These are phyloP conservation scores for Coecobrya sp. DNA, from an alignment of 2,888 invertebrate species.

Conservation along the genomic window DNA sequence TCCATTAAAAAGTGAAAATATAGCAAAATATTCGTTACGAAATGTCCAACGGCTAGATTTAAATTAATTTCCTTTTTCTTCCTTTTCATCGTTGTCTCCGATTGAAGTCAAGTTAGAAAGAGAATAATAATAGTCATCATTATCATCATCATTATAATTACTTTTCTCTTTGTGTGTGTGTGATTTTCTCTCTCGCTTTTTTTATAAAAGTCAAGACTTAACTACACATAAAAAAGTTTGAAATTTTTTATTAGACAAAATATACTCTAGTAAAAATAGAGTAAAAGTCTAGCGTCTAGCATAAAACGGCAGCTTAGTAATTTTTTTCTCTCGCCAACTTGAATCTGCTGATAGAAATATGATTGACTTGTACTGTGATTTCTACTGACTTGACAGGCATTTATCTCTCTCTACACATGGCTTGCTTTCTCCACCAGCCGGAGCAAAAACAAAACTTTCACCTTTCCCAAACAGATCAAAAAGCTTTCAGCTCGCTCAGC, in stretches of 20 bases:
- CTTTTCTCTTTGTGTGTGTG: background rate
- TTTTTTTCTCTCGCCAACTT: background rate
- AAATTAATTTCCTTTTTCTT: constrained; percentile 67
- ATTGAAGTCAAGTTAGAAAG: background rate
- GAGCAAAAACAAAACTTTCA: constrained; percentile 15
- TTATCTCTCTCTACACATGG: background rate
- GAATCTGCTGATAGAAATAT: background rate
- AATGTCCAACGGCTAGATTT: constrained; percentile 74
- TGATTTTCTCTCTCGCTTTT: constrained; percentile 30
- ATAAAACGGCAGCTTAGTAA: background rate
- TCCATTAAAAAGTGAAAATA: constrained; percentile 30
- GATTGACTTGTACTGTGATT: constrained; percentile 39
- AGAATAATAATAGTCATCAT: background rate
- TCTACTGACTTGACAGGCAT: constrained; percentile 30
- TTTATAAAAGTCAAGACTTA: background rate
- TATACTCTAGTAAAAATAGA: background rate
- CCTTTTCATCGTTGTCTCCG: background rate
- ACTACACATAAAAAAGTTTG: background rate
- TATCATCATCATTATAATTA: constrained; percentile 19
- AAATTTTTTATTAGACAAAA: background rate
- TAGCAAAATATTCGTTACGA: background rate
- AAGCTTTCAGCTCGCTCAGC: background rate
- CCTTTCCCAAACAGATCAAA: background rate
- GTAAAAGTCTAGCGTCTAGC: background rate
- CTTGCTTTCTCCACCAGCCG: background rate